Base-by-base conservation (phyloP, 30 jellyfish, hydroid and myxozoan species). In the Cassiopea xamachana region DNA sequence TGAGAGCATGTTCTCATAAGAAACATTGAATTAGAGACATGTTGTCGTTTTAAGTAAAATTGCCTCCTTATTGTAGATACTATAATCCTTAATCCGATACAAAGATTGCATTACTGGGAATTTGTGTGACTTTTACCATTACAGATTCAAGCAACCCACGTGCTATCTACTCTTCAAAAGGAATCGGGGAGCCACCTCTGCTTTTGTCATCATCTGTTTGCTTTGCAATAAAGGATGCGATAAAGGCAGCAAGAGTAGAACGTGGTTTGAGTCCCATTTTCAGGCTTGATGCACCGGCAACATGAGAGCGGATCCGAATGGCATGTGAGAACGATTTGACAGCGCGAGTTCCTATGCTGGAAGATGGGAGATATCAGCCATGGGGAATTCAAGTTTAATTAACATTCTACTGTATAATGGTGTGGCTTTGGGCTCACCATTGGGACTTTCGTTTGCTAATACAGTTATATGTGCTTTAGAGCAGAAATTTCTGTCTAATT, bases 171-270 rank as follows among this genome's bases (percentile, higher is more conserved):
- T 87, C 94, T 2, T 87, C 94, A 46, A 76, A 85, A 44, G 93
- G 87, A 73, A 51, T 85, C 55, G 93, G 93, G 3, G 93, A 85
- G 81, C 93, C 93, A 6, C 93, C 93, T 0, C 87, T 85, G 27
- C 70, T 85, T 19, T 64, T 85, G 61, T 60, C 93, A 59, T 59
- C 93, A 14, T 85, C 93, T 2, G 93, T 85, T 44, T 85, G 71
- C 80, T 85, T 85, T 45, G 93, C 93, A 7, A 85, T 85, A 76
- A 85, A 85, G 75, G 93, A 85, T 68, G 93, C 93, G 14, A 85
- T 85, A 60, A 62, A 12, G 1, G 94, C 94, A 1, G 89, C 89
- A 39, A 75, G 94, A 67, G 48, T 50, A n/a, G 89, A 87, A 39
- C 73, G 88, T 4, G 94, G 89, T 72, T 60, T 87, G 74, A 48